These are phyloP conservation scores for Hylia prasina DNA, from an alignment of 2,113 vertebrate genomes.

Conservation along the genomic window DNA sequence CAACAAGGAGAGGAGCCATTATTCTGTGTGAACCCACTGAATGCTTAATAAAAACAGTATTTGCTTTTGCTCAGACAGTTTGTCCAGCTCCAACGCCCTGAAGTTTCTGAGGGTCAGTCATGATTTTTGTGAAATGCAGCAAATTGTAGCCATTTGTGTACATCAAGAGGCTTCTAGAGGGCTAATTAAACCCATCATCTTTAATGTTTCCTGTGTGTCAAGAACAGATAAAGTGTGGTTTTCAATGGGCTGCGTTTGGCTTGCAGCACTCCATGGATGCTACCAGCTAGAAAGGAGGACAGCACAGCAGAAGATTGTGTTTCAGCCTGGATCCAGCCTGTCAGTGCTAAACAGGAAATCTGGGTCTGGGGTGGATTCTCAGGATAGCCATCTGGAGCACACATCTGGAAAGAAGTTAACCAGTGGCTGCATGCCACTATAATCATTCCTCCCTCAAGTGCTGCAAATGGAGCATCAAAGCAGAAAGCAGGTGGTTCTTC, in stretches of 20 bases:
- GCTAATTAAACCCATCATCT: background rate
- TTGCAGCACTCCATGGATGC: background rate
- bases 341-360: background rate
- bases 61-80: background rate
- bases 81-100: background rate
- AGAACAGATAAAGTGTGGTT: background rate
- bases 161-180: background rate
- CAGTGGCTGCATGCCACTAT: conserved; percentile 38
- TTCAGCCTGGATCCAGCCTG: conserved; percentile 13
- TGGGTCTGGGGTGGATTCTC: background rate
- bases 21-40: background rate
- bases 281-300: background rate
- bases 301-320: background rate
- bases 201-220: background rate
- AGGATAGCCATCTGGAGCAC: conserved; percentile 48
- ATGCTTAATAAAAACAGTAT: background rate
- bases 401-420: conserved; percentile 54
- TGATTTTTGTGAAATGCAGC: background rate
- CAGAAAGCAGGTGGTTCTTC: conserved; percentile 59
- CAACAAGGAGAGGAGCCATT: background rate
- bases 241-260: background rate
- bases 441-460: conserved; percentile 51
- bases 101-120: background rate
- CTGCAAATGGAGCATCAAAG: conserved; percentile 53
- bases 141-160: background rate